Evolutionary conservation across 2,113 vertebrate species (phyloP), one percentile per base, ranked within the genome.

Genomic region (Ptyas mucosa): DNA sequence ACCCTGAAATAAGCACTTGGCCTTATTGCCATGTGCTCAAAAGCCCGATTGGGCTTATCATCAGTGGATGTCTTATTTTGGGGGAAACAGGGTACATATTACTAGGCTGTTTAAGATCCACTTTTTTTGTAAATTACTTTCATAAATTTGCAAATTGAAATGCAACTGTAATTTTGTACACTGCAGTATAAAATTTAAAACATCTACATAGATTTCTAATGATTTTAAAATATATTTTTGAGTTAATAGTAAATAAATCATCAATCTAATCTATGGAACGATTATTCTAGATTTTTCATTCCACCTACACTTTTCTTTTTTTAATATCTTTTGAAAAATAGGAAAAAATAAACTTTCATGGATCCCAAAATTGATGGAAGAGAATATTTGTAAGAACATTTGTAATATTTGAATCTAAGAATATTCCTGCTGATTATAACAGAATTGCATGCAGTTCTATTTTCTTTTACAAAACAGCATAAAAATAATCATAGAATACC

Each of bases 401-500:
- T 69, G 29, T 34, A 34, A 69, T 69, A 34, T 69, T 34, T 1
- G 14, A 87, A 11, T 75, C 18, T 0, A 0, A 89, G 23, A 69
- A 91, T 93, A 69, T 61, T 95, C 54, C 75, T 93, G 54, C 94
- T 2, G 92, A 91, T n/a, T 0, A 5, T 18, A 94, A 2, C 39
- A n/a, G 57, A 49, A 95, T 92, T 85, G 91, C 39, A 10, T 93
- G 10, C 26, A 91, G 1, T 92, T 94, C 54, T 93, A 1, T 46
- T 90, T 85, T 85, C 20, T 29, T 90, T 29, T 89, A 87, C 94
- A 94, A 55, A 91, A 1, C 94, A 26, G 39, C 3, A 3, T 91
- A 39, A 89, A 95, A 95, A 94, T 89, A 88, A 96, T 89, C 91
- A 90, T 49, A 91, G 93, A 94, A 88, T 57, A 95, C 53, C 89